Evolutionary conservation across 2,113 vertebrate genomes (phyloP), one percentile per base, ranked within the genome.

Genomic region (Theristicus caerulescens): DNA sequence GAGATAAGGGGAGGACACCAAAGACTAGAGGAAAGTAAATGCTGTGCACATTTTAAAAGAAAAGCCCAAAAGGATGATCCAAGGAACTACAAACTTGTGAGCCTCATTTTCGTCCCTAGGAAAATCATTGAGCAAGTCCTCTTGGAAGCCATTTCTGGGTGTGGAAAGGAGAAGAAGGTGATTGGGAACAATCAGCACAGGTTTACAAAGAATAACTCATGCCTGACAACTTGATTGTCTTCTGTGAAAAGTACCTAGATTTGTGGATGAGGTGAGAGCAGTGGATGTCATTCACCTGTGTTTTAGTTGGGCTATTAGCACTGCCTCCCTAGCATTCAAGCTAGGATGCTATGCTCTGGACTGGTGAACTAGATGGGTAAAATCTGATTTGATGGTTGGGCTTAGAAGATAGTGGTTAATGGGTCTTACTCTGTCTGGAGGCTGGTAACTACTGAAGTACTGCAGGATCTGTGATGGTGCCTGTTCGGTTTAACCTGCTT

Each of bases 1-100:
- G n/a, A 9, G 1, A n/a, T 15, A 61, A 77, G 6, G 9, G 3
- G 7, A 72, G 3, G 22, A 55, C 2, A 4, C 9, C 24, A 62
- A 77, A 73, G 44, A 86, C 12, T 47, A 19, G 5, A n/a, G 8
- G 20, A 59, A 72, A 65, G 44, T 16, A 76, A 72, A 72, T 72
- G 12, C 2, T 73, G 19, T 22, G 4, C 15, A 9, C 25, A 18
- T 42, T 73, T 86, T 77, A 44, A 73, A 77, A 72, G 14, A 16
- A 54, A 78, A 73, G 27, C 13, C 31, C 7, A n/a, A 88, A 57
- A 76, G 6, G 10, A 14, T 78, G 7, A 32, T 62, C 38, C 20
- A 51, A 85, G 25, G 51, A 38, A 21, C 47, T 72, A 16, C 7
- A 47, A 14, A 38, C 38, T 47, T 2, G 8, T 52, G 7, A 74